Conservation (phyloP, 1,140 invertebrate species). For the Dreissena rostriformis region DNA sequence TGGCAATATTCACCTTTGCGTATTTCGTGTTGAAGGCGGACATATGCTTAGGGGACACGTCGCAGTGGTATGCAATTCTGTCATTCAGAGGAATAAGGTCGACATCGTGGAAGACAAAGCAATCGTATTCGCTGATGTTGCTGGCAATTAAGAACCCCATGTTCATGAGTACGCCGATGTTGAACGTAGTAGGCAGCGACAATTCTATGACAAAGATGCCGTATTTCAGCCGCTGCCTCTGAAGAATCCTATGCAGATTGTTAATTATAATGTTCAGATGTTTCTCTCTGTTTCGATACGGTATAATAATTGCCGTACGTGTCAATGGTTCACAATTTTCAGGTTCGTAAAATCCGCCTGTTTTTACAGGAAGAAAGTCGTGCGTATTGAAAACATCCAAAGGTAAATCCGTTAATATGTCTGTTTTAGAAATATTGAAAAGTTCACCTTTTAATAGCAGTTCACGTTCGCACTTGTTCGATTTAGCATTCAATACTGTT, state of each 20-base stretch:
- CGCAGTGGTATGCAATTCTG: constrained; percentile 84
- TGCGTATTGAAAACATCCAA: no score
- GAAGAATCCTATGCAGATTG: constrained; percentile 18
- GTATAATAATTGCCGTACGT: constrained; percentile 26
- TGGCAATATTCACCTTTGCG: no score
- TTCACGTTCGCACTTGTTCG: no score
- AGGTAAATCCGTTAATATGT: no score
- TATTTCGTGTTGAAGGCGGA: no score
- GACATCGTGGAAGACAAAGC: constrained; percentile 97
- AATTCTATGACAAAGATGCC: constrained; percentile 39
- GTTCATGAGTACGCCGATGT: constrained; percentile 96
- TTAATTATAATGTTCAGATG: constrained; percentile 24
- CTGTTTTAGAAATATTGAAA: no score
- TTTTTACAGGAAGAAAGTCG: no score
- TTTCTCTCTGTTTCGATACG: constrained; percentile 27
- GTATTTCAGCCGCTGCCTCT: constrained; percentile 14
- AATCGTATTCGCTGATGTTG: constrained; percentile 85
- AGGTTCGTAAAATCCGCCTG: no score
- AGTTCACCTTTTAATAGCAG: no score
- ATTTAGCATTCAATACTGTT: no score
- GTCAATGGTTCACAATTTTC: neutral
- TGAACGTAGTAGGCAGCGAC: constrained; percentile 84
- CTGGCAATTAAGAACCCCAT: constrained; percentile 93
- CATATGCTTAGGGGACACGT: no score
- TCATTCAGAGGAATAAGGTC: constrained; percentile 86